Percentiles rank a stretch among this genome's conserved stretches.
Conservation (phyloP, 2,888 invertebrate genomes). For the Megaustenia siamemsis region DNA sequence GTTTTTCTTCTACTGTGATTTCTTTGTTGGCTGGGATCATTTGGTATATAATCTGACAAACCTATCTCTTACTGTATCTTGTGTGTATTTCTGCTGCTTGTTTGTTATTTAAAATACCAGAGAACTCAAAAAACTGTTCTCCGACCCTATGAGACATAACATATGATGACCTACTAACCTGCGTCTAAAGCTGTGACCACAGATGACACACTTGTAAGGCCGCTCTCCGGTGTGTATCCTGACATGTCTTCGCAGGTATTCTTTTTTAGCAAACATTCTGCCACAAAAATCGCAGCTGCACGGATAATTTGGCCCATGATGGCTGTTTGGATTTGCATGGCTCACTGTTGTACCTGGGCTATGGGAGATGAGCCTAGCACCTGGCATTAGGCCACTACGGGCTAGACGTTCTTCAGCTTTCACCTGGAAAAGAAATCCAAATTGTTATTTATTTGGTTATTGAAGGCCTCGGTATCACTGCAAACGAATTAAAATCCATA, state of each 20-base stretch:
- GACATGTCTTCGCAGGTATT: conserved; percentile 58
- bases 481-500: too few species aligned
- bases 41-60: too few species aligned
- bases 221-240: conserved; percentile 58
- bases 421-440: too few species aligned
- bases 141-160: not conserved
- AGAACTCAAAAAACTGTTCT: not conserved
- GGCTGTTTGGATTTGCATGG: conserved; percentile 53
- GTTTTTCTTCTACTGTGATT: too few species aligned
- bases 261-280: conserved; percentile 58
- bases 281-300: conserved; percentile 59
- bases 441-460: too few species aligned
- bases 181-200: conserved; percentile 56
- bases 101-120: too few species aligned
- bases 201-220: conserved; percentile 59
- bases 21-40: too few species aligned
- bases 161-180: conserved; percentile 30
- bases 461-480: too few species aligned
- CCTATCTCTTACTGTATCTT: too few species aligned
- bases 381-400: conserved; percentile 52
- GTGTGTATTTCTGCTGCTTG: too few species aligned
- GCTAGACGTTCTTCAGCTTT: conserved; percentile 53
- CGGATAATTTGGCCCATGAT: conserved; percentile 51
- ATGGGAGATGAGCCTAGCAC: conserved; percentile 51
- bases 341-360: conserved; percentile 39